phyloP scores from a whole-genome alignment of 2,797 vertebrate genomes.

The Crax fasciolata region DNA sequence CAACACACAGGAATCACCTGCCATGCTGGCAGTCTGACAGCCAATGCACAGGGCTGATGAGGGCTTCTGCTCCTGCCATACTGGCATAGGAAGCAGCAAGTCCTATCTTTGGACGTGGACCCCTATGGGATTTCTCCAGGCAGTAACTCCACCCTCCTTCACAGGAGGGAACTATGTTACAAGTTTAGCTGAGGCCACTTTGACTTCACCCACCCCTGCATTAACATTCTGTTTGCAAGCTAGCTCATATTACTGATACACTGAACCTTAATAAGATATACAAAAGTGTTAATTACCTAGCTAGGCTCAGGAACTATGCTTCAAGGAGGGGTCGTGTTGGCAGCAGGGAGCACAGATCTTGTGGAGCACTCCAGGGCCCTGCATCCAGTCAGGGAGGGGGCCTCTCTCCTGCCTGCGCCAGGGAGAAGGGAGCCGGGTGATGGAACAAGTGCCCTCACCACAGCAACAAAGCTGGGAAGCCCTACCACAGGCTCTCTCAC shows the following conservation, averaged over 20 bases:
- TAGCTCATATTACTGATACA: background rate
- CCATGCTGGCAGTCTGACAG: background rate
- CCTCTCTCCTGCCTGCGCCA: accelerated
- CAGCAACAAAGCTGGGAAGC: accelerated
- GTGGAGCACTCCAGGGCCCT: no score
- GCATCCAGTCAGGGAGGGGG: accelerated
- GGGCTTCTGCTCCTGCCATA: background rate
- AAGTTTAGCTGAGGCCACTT: background rate
- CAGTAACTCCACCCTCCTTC: background rate
- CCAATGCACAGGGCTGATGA: background rate
- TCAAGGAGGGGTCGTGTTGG: background rate
- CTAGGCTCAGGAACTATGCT: no score
- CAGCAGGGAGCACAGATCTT: background rate
- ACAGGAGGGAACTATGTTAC: background rate
- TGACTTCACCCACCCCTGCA: background rate
- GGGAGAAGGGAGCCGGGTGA: accelerated
- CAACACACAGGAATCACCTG: background rate
- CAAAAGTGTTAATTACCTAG: background rate
- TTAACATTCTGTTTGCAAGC: background rate
- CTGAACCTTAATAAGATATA: background rate
- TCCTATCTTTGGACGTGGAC: accelerated
- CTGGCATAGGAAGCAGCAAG: background rate
- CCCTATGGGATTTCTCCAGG: background rate
- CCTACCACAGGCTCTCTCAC: accelerated
- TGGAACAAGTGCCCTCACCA: accelerated